phyloP scores from a whole-genome alignment of 2,888 invertebrate genomes.

The Tipula lateralis region DNA sequence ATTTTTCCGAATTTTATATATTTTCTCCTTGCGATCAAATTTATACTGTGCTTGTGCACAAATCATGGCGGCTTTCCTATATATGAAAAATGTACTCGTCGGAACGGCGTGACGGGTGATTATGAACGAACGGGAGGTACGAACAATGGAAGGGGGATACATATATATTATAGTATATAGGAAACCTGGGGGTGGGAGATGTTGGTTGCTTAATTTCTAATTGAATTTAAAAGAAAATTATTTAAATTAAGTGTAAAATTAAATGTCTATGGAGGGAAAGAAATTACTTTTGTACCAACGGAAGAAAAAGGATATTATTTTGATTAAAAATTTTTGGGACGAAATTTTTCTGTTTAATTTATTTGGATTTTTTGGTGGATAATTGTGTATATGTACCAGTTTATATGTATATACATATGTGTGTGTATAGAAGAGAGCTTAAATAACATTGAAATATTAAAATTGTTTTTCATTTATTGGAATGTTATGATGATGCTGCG shows the following conservation, averaged over 20 bases:
- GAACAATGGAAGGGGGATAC: neutral
- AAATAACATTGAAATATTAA: constrained; percentile 15
- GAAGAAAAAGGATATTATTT: neutral
- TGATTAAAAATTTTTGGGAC: constrained; percentile 11
- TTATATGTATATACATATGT: neutral
- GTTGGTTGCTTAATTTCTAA: constrained; percentile 19
- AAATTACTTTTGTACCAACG: neutral
- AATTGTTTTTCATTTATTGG: constrained; percentile 1
- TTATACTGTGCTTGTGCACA: neutral
- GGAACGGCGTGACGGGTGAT: neutral
- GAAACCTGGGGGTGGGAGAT: neutral
- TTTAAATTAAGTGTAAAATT: constrained; percentile 19
- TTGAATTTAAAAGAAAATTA: constrained; percentile 8
- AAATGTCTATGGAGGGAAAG: constrained; percentile 13
- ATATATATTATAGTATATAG: neutral
- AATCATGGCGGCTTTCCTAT: neutral
- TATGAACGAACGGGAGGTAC: no score
- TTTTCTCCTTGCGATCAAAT: constrained; percentile 3
- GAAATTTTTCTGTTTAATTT: constrained; percentile 11
- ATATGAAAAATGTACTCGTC: neutral
- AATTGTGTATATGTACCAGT: neutral
- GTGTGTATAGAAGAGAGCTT: neutral
- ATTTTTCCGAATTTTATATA: neutral
- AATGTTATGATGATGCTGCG: neutral
- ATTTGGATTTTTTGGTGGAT: constrained; percentile 6